Conservation (phyloP, 2,888 invertebrate species). For the Linnaemya vulpina region DNA sequence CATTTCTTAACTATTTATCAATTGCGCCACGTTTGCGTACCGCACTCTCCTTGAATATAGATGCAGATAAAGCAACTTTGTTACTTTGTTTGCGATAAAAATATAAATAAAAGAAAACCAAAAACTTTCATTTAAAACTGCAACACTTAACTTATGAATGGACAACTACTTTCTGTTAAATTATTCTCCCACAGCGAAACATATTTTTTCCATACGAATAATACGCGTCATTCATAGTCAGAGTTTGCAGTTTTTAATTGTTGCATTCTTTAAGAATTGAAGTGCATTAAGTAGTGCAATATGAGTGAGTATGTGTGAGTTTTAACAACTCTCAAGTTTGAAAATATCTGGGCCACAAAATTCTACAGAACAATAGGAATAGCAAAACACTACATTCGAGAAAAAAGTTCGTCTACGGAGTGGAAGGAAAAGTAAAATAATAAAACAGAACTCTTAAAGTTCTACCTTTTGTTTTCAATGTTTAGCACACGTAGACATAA, state of each 20-base stretch:
- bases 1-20: constrained; percentile 1
- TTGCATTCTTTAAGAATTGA: constrained; percentile 36
- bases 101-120: constrained; percentile 14
- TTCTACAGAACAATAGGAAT: constrained; percentile 50
- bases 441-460: constrained; percentile 39
- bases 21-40: constrained; percentile 11
- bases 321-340: constrained; percentile 65
- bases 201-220: not conserved
- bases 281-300: constrained; percentile 25
- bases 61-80: constrained; percentile 29
- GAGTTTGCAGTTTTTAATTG: not conserved
- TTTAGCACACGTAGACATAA: constrained; percentile 23
- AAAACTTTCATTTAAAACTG: constrained; percentile 52
- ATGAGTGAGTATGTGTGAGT: constrained; percentile 3
- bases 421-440: constrained; percentile 50
- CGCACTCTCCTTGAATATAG: not conserved
- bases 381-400: not conserved
- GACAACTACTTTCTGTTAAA: constrained; percentile 19
- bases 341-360: constrained; percentile 71
- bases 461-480: constrained; percentile 65
- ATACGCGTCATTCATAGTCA: constrained; percentile 3
- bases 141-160: constrained; percentile 62
- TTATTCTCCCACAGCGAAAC: not conserved
- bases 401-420: constrained; percentile 21
- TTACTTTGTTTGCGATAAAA: constrained; percentile 25